Conservation (phyloP, 2,888 invertebrate species). For the Drosophila neoperkinsi region DNA sequence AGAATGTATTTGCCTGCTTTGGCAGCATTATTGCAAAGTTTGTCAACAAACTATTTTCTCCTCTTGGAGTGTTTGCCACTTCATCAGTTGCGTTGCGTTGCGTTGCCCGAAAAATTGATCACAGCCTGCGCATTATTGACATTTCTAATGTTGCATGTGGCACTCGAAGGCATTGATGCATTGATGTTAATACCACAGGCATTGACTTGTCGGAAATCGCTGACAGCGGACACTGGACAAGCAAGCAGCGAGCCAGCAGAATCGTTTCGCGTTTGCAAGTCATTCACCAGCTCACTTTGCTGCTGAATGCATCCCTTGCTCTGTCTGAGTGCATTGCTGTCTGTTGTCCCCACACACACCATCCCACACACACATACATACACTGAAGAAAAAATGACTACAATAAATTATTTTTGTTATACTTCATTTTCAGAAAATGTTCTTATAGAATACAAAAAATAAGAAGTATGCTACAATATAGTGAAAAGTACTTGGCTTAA, state of each 20-base stretch:
- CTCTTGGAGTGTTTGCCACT: slow-evolving; percentile 43
- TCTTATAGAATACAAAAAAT: background rate
- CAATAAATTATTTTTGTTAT: background rate
- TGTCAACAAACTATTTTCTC: slow-evolving; percentile 46
- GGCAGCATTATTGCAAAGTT: slow-evolving; percentile 32
- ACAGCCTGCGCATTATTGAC: slow-evolving; percentile 38
- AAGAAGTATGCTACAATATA: background rate
- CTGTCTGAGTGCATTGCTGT: slow-evolving; percentile 79
- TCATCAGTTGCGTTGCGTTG: slow-evolving; percentile 40
- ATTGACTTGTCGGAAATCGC: slow-evolving; percentile 32
- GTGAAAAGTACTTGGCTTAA: background rate
- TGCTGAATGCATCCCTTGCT: slow-evolving; percentile 33
- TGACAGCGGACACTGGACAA: slow-evolving; percentile 1
- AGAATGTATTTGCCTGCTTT: slow-evolving; percentile 64
- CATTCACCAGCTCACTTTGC: slow-evolving; percentile 34
- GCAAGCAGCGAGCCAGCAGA: background rate
- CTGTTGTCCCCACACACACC: slow-evolving; percentile 69
- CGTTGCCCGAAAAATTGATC: slow-evolving; percentile 35
- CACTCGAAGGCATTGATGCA: slow-evolving; percentile 35
- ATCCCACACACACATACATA: slow-evolving; percentile 44
- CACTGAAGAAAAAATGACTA: background rate
- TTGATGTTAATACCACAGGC: slow-evolving; percentile 37
- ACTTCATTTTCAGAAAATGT: background rate
- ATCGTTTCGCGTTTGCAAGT: slow-evolving; percentile 24
- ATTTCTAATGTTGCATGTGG: slow-evolving; percentile 50